Evolutionary conservation across 2,888 invertebrate species (phyloP).

Genomic region (Folsomia manolachei): DNA sequence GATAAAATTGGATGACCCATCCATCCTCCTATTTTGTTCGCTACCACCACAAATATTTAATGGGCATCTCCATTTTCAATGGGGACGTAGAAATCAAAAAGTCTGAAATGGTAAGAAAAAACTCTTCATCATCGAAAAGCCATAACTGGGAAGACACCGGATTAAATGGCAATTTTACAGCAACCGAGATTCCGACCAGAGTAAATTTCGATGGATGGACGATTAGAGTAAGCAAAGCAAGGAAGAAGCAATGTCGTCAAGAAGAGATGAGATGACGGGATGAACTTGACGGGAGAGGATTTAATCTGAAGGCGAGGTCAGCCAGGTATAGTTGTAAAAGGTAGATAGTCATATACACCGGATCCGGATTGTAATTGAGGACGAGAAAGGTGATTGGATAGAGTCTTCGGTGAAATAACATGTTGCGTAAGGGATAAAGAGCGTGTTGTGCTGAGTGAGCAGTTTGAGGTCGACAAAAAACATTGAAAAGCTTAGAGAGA

Average conservation of each 20-base stretch:
- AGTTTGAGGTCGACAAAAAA: slow-evolving; percentile 49
- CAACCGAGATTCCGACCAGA: background rate
- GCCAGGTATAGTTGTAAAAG: background rate
- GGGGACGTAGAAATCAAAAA: no score
- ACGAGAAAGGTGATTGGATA: slow-evolving; percentile 35
- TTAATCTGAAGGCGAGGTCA: slow-evolving; percentile 9
- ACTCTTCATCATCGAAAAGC: background rate
- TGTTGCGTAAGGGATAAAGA: slow-evolving; percentile 37
- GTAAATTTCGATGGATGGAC: background rate
- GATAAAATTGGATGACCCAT: background rate
- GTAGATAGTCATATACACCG: background rate
- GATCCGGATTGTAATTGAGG: slow-evolving; percentile 38
- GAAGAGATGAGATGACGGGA: background rate
- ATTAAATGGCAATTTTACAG: no score
- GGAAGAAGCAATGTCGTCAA: background rate
- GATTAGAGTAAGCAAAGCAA: background rate
- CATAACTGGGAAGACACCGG: background rate
- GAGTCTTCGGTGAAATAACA: slow-evolving; percentile 27
- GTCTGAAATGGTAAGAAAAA: background rate
- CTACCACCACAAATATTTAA: background rate
- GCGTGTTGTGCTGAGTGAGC: slow-evolving; percentile 50
- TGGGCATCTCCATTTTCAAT: no score
- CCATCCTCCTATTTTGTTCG: background rate
- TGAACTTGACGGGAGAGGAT: slow-evolving; percentile 1
- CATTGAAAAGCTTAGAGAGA: slow-evolving; percentile 51